Base-by-base conservation (phyloP, 2,888 invertebrate species). In the Trisateles emortualis region DNA sequence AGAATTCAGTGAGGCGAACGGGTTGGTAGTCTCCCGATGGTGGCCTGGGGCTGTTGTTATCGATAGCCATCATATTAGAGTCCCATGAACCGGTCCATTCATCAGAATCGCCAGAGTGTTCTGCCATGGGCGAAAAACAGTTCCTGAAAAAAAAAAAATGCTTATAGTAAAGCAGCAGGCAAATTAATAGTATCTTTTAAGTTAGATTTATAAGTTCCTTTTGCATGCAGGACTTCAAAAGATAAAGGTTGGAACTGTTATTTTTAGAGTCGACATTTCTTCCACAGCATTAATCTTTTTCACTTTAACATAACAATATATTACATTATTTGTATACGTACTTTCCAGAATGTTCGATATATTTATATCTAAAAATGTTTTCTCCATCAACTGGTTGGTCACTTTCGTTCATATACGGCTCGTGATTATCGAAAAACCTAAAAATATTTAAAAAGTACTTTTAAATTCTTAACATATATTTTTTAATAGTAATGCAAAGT, bases 381-480 rank as follows among this genome's bases (percentile, higher is more conserved):
- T 69, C 67, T 0, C 61, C 76, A 1, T 46, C 48, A 1, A 38
- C 52, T 0, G 51, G 60, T 9, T 62, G 66, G 55, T 64, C 66
- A 1, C 79, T 78, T 11, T 76, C 76, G 24, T 43, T 64, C 1
- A 64, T 50, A 22, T 52, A 51, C 4, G 71, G 64, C 30, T 74
- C 66, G 11, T 85, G 83, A 45, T 81, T 84, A 11, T 77, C 71
- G 53, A 87, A 87, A 50, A 79, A 87, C 65, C 87, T 87, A 56
- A 29, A 64, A 65, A 33, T 14, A 33, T 14, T 33, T 6, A 33
- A 11, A 33, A 16, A n/a, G n/a, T 14, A 4, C 5, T 14, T 33
- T 13, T 32, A 32, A 32, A 1, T 5, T 11, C n/a, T 32, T 0
- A 11, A 33, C 32, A 4, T n/a, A n/a, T n/a, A n/a, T n/a, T n/a